Evolutionary conservation across 2,888 invertebrate genomes (phyloP).

Genomic region (Galerucella calmariensis): DNA sequence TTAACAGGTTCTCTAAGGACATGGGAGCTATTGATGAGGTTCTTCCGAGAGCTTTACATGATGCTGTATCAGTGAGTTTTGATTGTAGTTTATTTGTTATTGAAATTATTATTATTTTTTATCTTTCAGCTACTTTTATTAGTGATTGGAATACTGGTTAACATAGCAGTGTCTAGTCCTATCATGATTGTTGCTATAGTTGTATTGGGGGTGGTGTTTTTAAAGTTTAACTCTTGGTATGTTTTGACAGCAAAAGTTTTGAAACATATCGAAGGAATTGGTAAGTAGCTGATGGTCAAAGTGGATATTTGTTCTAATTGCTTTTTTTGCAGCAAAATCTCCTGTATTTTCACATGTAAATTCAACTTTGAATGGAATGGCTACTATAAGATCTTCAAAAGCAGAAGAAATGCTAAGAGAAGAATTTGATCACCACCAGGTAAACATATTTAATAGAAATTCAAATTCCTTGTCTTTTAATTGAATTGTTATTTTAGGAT

Average conservation of each 20-base stretch:
- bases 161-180: conserved; percentile 76
- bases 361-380: conserved; percentile 48
- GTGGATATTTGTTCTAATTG: not conserved
- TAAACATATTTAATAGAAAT: conserved; percentile 21
- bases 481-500: conserved; percentile 45
- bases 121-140: conserved; percentile 26
- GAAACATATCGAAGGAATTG: conserved; percentile 71
- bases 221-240: conserved; percentile 73
- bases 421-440: conserved; percentile 52
- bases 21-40: conserved; percentile 81
- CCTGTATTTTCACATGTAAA: conserved; percentile 51
- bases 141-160: conserved; percentile 72
- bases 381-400: conserved; percentile 49
- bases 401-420: conserved; percentile 42
- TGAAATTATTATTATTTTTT: not conserved
- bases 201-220: conserved; percentile 73
- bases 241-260: conserved; percentile 77
- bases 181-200: conserved; percentile 72
- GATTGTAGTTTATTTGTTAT: not conserved
- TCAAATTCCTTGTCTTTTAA: conserved; percentile 13
- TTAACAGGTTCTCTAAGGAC: conserved; percentile 85
- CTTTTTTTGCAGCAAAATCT: conserved; percentile 49
- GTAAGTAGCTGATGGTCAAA: conserved; percentile 55
- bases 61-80: conserved; percentile 68
- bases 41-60: conserved; percentile 72